Conservation (phyloP, 2,113 vertebrate species). For the Abramis brama region DNA sequence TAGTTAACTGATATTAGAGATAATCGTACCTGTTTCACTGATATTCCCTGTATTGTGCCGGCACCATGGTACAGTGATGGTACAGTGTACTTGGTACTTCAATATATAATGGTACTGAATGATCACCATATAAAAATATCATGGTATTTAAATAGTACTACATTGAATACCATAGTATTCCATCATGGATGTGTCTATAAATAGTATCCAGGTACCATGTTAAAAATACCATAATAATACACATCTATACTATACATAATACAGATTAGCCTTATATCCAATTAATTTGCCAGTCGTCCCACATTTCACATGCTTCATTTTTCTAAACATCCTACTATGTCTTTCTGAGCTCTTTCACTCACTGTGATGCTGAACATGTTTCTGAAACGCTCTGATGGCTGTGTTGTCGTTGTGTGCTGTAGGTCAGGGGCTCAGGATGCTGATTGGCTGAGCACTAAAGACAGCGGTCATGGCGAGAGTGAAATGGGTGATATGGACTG, state of each 20-base stretch:
- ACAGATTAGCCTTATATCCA: too few species aligned
- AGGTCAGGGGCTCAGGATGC: constrained; percentile 81
- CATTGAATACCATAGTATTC: background rate
- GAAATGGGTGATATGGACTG: constrained; percentile 84
- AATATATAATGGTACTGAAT: background rate
- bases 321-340: background rate
- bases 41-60: background rate
- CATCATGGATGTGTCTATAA: background rate
- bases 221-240: background rate
- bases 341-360: background rate
- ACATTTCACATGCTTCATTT: background rate
- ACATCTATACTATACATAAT: background rate
- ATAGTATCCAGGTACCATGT: background rate
- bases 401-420: constrained; percentile 11
- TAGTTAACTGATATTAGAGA: background rate
- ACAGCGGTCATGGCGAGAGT: constrained; percentile 84
- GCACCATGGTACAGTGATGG: background rate
- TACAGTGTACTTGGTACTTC: background rate
- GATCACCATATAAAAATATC: background rate
- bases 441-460: constrained; percentile 85
- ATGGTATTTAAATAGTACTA: background rate
- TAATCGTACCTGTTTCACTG: background rate
- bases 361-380: background rate
- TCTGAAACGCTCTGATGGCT: background rate
- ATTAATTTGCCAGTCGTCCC: background rate